These are phyloP conservation scores for Coregonus ussuriensis DNA, from an alignment of 2,797 vertebrate genomes.

Conservation along the genomic window DNA sequence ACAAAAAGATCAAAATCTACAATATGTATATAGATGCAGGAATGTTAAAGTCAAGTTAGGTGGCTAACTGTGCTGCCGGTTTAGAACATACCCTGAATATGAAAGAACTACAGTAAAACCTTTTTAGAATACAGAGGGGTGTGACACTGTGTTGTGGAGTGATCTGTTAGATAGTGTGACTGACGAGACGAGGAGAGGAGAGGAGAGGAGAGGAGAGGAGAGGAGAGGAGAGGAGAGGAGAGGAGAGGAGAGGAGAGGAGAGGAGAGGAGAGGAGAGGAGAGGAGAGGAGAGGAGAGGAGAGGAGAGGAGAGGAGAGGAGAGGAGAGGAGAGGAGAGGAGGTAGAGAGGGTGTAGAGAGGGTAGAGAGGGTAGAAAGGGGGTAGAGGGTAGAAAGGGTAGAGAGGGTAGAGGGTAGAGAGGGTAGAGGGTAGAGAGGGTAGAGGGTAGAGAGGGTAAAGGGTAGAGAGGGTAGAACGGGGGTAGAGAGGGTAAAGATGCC, in stretches of 20 bases:
- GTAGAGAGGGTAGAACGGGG: slow-evolving; percentile 48
- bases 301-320: not conserved
- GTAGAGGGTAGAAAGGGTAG: slow-evolving; percentile 61
- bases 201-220: slow-evolving; percentile 30
- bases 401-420: slow-evolving; percentile 12
- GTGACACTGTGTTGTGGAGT: slow-evolving; percentile 44
- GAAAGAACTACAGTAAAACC: slow-evolving; percentile 52
- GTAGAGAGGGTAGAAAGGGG: slow-evolving; percentile 64
- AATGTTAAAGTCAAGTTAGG: not conserved
- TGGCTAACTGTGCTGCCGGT: not conserved
- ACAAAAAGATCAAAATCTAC: not conserved
- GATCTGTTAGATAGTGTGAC: slow-evolving; percentile 38
- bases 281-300: too few relatives aligned
- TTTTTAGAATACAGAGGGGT: slow-evolving; percentile 61
- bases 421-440: not conserved
- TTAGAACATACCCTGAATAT: not conserved
- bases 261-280: too few relatives aligned
- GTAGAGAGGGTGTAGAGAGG: slow-evolving; percentile 48
- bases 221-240: too few relatives aligned
- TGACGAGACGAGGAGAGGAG: slow-evolving; percentile 45
- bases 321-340: not conserved
- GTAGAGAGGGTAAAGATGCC: slow-evolving; percentile 65
- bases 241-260: too few relatives aligned
- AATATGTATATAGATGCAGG: not conserved
- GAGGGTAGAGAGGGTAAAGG: slow-evolving; percentile 31